Evolutionary conservation across 2,113 vertebrate genomes (phyloP).

Genomic region (Sapayoa aenigma): DNA sequence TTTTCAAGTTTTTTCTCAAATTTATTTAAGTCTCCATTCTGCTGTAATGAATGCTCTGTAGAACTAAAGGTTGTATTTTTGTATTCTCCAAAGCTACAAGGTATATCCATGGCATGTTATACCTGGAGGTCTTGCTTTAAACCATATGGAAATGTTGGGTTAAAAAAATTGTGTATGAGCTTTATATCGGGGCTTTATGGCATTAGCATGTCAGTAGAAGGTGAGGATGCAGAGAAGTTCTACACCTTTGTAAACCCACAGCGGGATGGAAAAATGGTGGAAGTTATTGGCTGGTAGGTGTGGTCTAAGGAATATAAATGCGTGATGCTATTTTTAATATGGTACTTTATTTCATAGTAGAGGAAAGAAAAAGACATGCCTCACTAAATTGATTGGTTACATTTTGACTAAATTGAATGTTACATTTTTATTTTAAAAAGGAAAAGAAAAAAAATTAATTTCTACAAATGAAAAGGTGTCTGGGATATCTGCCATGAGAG

Average conservation of each 20-base stretch:
- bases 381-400: neutral
- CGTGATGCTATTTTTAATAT: neutral
- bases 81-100: neutral
- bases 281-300: neutral
- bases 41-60: neutral
- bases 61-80: neutral
- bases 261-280: neutral
- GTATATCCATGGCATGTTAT: neutral
- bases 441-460: neutral
- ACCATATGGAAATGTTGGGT: neutral
- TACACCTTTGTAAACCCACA: neutral
- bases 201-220: neutral
- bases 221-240: neutral
- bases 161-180: neutral
- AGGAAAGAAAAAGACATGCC: neutral
- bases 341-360: neutral
- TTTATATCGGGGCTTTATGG: neutral
- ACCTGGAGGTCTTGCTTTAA: neutral
- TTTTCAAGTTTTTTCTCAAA: neutral
- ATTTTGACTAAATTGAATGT: neutral
- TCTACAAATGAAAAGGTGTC: neutral
- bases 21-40: neutral
- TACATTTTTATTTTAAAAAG: neutral
- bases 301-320: neutral
- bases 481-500: neutral